Conservation (phyloP, 1,140 invertebrate species). For the Macrotrachela quadricornifera region DNA sequence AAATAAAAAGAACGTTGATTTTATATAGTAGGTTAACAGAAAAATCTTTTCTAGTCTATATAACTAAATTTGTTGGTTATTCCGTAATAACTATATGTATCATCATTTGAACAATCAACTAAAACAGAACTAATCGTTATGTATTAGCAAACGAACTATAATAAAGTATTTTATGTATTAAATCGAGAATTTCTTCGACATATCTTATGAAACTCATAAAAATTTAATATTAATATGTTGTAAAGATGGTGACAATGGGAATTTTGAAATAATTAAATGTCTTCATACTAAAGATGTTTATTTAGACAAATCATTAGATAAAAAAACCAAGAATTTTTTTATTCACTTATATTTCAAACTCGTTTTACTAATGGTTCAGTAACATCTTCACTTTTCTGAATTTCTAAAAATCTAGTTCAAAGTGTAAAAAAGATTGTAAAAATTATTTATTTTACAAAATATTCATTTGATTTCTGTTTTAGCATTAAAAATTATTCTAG, state of each 20-base stretch:
- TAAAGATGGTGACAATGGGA: slow-evolving; percentile 32
- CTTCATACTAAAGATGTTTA: not conserved
- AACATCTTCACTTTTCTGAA: not conserved
- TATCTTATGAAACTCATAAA: not conserved
- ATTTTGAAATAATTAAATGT: slow-evolving; percentile 1
- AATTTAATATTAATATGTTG: no score
- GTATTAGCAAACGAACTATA: slow-evolving; percentile 5
- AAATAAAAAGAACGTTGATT: no score
- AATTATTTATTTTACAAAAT: not conserved
- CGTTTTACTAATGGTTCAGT: not conserved
- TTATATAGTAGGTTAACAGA: no score
- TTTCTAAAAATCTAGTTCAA: not conserved
- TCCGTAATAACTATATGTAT: no score
- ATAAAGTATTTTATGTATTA: slow-evolving; percentile 20
- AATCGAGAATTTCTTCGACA: slow-evolving; percentile 7
- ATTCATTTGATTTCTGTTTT: slow-evolving; percentile 16
- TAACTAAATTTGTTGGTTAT: no score
- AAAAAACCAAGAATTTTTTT: not conserved
- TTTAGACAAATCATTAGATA: not conserved
- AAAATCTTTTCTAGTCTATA: no score
- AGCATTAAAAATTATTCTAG: slow-evolving; percentile 79
- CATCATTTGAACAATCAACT: no score
- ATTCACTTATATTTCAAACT: not conserved
- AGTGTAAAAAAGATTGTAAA: no score
- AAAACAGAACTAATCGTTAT: no score